Base-by-base conservation (phyloP, 2,888 invertebrate species). In the Neoascia interrupta region DNA sequence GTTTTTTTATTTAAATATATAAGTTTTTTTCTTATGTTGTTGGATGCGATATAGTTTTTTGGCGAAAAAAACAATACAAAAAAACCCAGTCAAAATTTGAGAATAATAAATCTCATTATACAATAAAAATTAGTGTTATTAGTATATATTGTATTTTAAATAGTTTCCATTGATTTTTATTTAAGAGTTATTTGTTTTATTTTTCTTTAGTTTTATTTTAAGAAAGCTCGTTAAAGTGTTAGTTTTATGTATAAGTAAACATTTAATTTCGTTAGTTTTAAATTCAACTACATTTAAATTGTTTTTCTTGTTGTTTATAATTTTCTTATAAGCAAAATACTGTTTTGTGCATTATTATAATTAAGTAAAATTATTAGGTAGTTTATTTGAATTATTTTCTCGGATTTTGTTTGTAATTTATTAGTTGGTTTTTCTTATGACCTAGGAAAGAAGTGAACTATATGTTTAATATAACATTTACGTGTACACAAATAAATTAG, bases 261-360 rank as follows among this genome's bases (percentile, higher is more conserved):
- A 69, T 61, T 69, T 19, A 74, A 66, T 58, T 68, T 61, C 41
- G 47, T 69, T 61, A 75, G 61, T 69, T n/a, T n/a, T n/a, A 75
- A 34, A 16, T 54, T 21, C 16, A 61, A 34, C 61, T 54, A 45
- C 51, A 39, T 54, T 49, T 18, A n/a, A n/a, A n/a, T n/a, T n/a
- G n/a, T n/a, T n/a, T n/a, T n/a, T n/a, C n/a, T n/a, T 34, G 51
- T 45, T 45, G 58, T 53, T 31, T 23, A 13, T 3, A 63, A 53
- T 47, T 63, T 63, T 69, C 60, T 76, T 70, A 54, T 81, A 75
- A 81, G 81, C 81, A 81, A 81, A 81, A 81, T 81, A 81, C 81
- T 81, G 81, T 70, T 81, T 74, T 81, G 81, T 81, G 75, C 75
- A 75, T 81, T 81, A 81, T 45, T 60, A n/a, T n/a, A n/a, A 75